phyloP scores from a whole-genome alignment of 2,797 vertebrate species.

The Clarias fuscus region DNA sequence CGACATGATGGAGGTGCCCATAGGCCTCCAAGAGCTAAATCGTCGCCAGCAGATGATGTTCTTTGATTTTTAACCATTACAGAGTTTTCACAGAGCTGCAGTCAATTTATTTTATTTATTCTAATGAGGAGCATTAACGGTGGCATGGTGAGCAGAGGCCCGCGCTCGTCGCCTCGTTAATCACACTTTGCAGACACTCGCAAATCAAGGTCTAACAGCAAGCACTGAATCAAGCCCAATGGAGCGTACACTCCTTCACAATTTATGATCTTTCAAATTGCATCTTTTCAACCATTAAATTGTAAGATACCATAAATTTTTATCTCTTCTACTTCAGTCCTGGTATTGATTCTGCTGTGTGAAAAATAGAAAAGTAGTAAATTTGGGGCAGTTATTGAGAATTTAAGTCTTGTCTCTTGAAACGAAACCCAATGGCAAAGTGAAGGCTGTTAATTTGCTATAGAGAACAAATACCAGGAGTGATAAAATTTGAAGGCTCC shows the following conservation, averaged over 20 bases:
- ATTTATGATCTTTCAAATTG: slow-evolving; percentile 99
- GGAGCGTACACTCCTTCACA: slow-evolving; percentile 99
- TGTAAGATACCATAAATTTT: slow-evolving; percentile 99
- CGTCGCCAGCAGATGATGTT: slow-evolving; percentile 89
- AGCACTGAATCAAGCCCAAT: slow-evolving; percentile 99
- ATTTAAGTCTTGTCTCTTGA: slow-evolving; percentile 95
- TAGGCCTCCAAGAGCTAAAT: slow-evolving; percentile 89
- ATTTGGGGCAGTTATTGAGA: slow-evolving; percentile 95
- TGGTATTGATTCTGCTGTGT: slow-evolving; percentile 99
- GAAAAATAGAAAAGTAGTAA: slow-evolving; percentile 99
- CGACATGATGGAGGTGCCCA: slow-evolving; percentile 93
- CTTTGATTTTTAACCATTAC: slow-evolving; percentile 99
- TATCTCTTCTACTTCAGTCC: slow-evolving; percentile 99
- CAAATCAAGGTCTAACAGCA: slow-evolving; percentile 99
- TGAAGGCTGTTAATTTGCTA: slow-evolving; percentile 97
- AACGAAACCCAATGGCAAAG: slow-evolving; percentile 91
- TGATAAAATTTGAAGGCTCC: slow-evolving; percentile 96
- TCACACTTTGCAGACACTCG: slow-evolving; percentile 99
- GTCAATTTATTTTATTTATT: slow-evolving; percentile 99
- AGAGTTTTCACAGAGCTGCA: slow-evolving; percentile 99
- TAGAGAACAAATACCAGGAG: slow-evolving; percentile 99
- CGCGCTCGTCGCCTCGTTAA: slow-evolving; percentile 99
- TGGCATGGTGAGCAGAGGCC: slow-evolving; percentile 93
- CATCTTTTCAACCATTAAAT: slow-evolving; percentile 99
- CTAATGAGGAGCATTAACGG: slow-evolving; percentile 99